Percentiles rank a stretch among this genome's conserved stretches.
phyloP scores from a whole-genome alignment of 2,888 invertebrate genomes.

The Panopea generosa region DNA sequence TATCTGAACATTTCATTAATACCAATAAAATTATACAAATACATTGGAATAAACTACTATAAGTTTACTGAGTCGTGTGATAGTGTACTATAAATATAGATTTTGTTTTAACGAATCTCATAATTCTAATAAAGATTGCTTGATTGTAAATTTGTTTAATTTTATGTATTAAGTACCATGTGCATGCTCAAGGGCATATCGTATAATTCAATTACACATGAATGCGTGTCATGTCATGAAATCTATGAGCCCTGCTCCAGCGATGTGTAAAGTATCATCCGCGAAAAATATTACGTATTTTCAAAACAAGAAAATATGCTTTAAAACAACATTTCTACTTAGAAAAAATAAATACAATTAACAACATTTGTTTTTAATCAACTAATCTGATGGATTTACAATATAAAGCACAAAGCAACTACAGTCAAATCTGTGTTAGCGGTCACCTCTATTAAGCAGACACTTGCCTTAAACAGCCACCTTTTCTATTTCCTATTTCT shows the following conservation, averaged over 20 bases:
- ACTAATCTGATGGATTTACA: not conserved
- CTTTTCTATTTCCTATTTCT: too few relatives aligned
- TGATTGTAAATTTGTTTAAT: not conserved
- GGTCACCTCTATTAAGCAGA: too few relatives aligned
- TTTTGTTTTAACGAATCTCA: not conserved
- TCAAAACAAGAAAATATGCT: not conserved
- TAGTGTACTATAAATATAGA: not conserved
- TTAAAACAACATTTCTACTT: conserved; percentile 1
- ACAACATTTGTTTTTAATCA: conserved; percentile 3
- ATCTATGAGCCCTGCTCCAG: not conserved
- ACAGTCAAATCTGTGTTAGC: too few relatives aligned
- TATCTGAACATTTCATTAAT: conserved; percentile 1
- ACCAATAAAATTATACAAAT: conserved; percentile 2
- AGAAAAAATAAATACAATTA: not conserved
- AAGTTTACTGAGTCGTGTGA: not conserved
- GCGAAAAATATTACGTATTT: not conserved
- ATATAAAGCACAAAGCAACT: conserved; percentile 1
- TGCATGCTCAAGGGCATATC: not conserved
- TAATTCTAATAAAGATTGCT: not conserved
- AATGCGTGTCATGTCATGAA: not conserved
- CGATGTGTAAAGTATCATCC: not conserved
- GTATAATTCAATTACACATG: conserved; percentile 1
- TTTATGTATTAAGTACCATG: not conserved
- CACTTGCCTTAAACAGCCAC: too few relatives aligned
- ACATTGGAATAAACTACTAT: not conserved